Base-by-base conservation (phyloP, 2,113 vertebrate species). In the Oriolus oriolus region DNA sequence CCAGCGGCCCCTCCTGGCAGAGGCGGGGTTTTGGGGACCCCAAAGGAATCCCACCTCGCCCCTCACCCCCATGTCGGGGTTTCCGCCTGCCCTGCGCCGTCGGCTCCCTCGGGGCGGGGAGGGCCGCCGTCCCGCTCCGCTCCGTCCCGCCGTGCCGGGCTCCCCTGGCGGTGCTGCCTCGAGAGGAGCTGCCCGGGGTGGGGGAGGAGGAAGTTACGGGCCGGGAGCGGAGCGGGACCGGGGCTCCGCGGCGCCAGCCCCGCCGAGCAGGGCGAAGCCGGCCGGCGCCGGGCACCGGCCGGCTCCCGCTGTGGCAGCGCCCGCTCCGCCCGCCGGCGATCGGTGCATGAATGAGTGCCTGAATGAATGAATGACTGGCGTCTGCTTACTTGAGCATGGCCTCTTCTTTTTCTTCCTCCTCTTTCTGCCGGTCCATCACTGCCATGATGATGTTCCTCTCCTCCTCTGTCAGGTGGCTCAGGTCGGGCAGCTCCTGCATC, bases 401-500 rank as follows among this genome's bases (percentile, higher is more conserved):
- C 98, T 99, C 98, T 98, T 99, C 99, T 96, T 99, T 99, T 84
- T 99, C 99, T 92, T 99, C 99, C 94, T 99, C 99, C 93, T 99
- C 99, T 96, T 99, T 99, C 97, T 99, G 99, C 95, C 99, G 98
- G 98, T 98, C 99, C 99, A 99, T 99, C 98, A 99, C 99, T 96
- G 98, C 99, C 99, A 99, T 98, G 96, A 99, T 99, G 92, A 99
- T 99, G 98, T 98, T 98, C 98, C 99, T 98, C 98, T 99, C 99
- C 96, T 99, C 99, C 97, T 99, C 99, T 80, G 99, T 99, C 97
- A 99, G 99, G 98, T 99, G 99, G 98, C 99, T 99, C 95, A 99
- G 98, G 98, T 99, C 99, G 97, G 99, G 99, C 95, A 99, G 97
- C 97, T 99, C 99, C 97, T 98, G 98, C 99, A 99, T 99, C 87